Base-by-base conservation (phyloP, 1,140 invertebrate genomes). In the Tetramorium simillimum region DNA sequence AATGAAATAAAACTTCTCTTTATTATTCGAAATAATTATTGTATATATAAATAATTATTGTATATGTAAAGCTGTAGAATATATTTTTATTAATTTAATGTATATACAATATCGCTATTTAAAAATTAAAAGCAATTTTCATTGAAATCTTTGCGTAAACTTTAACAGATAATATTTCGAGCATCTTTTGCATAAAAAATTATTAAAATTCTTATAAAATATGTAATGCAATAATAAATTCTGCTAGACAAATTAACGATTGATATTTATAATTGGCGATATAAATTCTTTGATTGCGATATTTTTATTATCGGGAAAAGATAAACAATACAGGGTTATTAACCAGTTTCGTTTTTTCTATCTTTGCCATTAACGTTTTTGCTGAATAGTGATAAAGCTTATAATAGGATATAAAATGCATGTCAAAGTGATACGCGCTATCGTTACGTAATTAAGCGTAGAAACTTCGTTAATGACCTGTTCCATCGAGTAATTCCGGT, bases 401-500 rank as follows among this genome's bases (percentile, higher is more conserved):
- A 2, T 78, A 67, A 62, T 10, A n/a, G 1, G 33, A 53, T 53
- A 14, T 53, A 40, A 70, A 81, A 14, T 24, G 21, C 46, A 21
- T 9, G 16, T 46, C 9, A 49, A 37, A 43, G 16, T 37, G n/a
- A 28, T 70, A 56, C 37, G 18, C 16, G 78, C 10, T 73, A 73
- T 82, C 28, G 14, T 84, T 81, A 24, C 10, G 4, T 2, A 12
- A 80, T 69, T 72, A 56, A 81, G 40, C 1, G 6, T 28, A 51
- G 18, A 43, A 69, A 65, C 37, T 62, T 46, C 37, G 16, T 7
- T 77, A 86, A 69, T 80, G 87, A 97, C 96, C 97, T 90, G 95
- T 96, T 70, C 97, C 96, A 93, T 97, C 94, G 21, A 96, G 95
- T 37, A 97, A 92, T 90, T 96, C 95, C 10, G 96, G 95, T 49